phyloP scores from a whole-genome alignment of 2,797 vertebrate species.

The Malurus splendens region DNA sequence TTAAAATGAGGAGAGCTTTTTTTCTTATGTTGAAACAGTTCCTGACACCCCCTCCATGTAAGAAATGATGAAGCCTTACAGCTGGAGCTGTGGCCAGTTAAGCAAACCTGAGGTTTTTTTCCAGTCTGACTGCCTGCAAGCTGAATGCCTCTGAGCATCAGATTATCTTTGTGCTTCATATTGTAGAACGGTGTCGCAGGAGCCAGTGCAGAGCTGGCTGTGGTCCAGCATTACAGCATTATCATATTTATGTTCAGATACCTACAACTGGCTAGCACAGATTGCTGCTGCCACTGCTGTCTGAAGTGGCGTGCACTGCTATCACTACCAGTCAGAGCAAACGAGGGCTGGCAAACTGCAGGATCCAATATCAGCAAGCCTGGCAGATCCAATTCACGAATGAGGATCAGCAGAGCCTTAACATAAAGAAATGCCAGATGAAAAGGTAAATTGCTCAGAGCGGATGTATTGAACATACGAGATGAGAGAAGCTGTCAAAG shows the following conservation, averaged over 20 bases:
- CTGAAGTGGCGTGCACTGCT: background rate
- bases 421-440: constrained; percentile 21
- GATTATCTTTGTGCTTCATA: background rate
- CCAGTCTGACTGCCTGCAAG: background rate
- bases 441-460: constrained; percentile 11
- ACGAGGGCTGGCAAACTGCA: background rate
- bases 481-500: constrained; percentile 38
- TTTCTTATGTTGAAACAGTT: background rate
- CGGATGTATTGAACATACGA: background rate
- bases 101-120: background rate
- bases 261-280: background rate
- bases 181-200: background rate
- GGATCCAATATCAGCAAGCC: background rate
- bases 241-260: background rate
- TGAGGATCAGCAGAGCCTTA: constrained; percentile 4
- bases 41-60: background rate
- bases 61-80: background rate
- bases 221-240: background rate
- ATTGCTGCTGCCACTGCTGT: constrained; percentile 19
- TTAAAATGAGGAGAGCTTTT: background rate
- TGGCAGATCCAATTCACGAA: background rate
- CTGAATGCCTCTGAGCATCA: background rate
- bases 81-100: background rate
- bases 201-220: background rate
- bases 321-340: background rate